A percentile compares a stretch with the other conserved stretches of the same genome.
Conservation (phyloP, 2,113 vertebrate genomes). For the Morone chrysops region DNA sequence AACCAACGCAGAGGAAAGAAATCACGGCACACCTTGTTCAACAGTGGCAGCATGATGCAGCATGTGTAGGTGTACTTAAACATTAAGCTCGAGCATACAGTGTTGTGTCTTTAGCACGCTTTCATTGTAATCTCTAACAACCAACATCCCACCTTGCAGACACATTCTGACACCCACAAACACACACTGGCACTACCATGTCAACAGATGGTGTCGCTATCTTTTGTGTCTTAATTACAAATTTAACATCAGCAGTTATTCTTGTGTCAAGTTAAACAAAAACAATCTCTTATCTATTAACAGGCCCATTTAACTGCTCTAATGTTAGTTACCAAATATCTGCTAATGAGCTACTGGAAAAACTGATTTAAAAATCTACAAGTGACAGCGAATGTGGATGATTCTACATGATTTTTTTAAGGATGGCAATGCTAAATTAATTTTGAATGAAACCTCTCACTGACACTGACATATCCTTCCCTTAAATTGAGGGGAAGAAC, state of each 20-base stretch:
- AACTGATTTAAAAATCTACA: constrained; percentile 33
- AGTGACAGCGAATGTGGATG: constrained; percentile 21
- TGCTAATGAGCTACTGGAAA: constrained; percentile 57
- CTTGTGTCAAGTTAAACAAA: constrained; percentile 64
- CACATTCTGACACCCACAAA: constrained; percentile 32
- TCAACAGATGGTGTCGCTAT: constrained; percentile 67
- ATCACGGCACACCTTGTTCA: constrained; percentile 47
- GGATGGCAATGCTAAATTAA: background rate
- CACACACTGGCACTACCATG: constrained; percentile 53
- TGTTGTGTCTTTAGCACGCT: constrained; percentile 14
- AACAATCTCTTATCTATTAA: constrained; percentile 45
- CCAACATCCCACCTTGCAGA: constrained; percentile 28
- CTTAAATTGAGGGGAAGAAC: constrained; percentile 18
- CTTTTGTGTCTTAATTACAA: constrained; percentile 71
- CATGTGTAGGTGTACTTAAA: constrained; percentile 29
- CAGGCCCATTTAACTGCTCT: constrained; percentile 41
- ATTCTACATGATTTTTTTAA: constrained; percentile 1
- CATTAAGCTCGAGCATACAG: background rate
- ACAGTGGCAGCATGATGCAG: constrained; percentile 37
- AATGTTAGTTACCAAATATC: constrained; percentile 49
- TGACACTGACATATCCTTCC: background rate
- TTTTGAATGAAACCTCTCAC: background rate
- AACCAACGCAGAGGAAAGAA: constrained; percentile 37
- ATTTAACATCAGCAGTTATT: constrained; percentile 73
- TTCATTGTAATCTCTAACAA: constrained; percentile 14